Evolutionary conservation across 2,888 invertebrate genomes (phyloP).

Genomic region (Erebia ligea): DNA sequence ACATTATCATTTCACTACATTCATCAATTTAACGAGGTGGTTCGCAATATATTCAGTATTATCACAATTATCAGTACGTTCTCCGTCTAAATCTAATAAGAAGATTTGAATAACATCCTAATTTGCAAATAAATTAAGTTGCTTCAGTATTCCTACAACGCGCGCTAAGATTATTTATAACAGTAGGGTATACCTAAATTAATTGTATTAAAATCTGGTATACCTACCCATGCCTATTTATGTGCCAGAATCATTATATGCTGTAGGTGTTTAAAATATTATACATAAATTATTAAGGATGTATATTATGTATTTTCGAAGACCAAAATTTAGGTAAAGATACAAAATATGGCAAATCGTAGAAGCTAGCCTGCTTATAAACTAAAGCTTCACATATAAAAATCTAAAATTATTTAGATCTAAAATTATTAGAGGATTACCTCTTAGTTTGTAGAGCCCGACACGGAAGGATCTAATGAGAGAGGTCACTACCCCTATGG

Average conservation of each 20-base stretch:
- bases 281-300: neutral
- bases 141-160: conserved; percentile 13
- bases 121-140: conserved; percentile 10
- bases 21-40: neutral
- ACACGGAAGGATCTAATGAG: too few relatives aligned
- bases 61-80: neutral
- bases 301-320: too few relatives aligned
- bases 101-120: conserved; percentile 16
- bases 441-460: too few relatives aligned
- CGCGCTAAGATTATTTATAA: neutral
- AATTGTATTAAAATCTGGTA: neutral
- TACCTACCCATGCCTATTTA: neutral
- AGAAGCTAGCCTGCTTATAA: too few relatives aligned
- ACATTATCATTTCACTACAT: neutral
- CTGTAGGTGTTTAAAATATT: neutral
- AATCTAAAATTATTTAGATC: too few relatives aligned
- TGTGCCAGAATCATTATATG: neutral
- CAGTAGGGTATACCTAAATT: neutral
- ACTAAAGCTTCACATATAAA: too few relatives aligned
- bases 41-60: neutral
- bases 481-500: too few relatives aligned
- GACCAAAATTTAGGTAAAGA: too few relatives aligned
- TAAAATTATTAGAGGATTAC: too few relatives aligned
- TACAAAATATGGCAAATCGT: too few relatives aligned
- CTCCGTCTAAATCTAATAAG: conserved; percentile 11